Conservation (phyloP, 2,888 invertebrate species). For the Drosophila aldrichi region DNA sequence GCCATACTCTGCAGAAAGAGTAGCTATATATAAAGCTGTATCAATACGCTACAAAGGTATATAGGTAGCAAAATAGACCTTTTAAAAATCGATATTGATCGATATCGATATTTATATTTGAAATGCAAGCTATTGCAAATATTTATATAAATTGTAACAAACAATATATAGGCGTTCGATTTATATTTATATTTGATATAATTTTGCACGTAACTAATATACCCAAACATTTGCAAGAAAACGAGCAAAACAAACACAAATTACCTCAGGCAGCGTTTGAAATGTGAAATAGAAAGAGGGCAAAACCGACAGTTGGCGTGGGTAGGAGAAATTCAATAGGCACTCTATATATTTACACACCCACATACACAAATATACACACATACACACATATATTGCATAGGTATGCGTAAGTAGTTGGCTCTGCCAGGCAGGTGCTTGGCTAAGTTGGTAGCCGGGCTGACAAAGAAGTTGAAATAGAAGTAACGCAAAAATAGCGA, state of each 20-base stretch:
- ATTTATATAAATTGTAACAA: too few species aligned
- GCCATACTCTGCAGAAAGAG: not conserved
- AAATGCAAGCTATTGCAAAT: too few species aligned
- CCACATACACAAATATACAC: not conserved
- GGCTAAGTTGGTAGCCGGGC: constrained; percentile 14
- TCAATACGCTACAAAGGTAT: too few species aligned
- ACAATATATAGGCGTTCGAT: too few species aligned
- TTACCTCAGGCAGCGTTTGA: constrained; percentile 32
- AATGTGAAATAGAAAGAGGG: constrained; percentile 38
- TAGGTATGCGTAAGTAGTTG: constrained; percentile 18
- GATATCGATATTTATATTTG: too few species aligned
- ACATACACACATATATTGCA: not conserved
- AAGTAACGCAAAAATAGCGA: constrained; percentile 33
- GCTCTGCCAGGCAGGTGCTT: constrained; percentile 1
- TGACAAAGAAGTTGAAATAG: constrained; percentile 28
- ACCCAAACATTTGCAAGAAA: constrained; percentile 19
- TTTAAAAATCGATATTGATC: not conserved
- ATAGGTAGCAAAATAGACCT: too few species aligned
- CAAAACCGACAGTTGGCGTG: constrained; percentile 24
- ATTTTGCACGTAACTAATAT: not conserved
- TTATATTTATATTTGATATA: not conserved
- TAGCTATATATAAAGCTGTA: too few species aligned
- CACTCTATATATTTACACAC: not conserved
- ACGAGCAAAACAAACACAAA: constrained; percentile 24
- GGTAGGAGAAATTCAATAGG: constrained; percentile 44